phyloP scores from a whole-genome alignment of 2,797 vertebrate species.

The Lycodopsis pacificus region DNA sequence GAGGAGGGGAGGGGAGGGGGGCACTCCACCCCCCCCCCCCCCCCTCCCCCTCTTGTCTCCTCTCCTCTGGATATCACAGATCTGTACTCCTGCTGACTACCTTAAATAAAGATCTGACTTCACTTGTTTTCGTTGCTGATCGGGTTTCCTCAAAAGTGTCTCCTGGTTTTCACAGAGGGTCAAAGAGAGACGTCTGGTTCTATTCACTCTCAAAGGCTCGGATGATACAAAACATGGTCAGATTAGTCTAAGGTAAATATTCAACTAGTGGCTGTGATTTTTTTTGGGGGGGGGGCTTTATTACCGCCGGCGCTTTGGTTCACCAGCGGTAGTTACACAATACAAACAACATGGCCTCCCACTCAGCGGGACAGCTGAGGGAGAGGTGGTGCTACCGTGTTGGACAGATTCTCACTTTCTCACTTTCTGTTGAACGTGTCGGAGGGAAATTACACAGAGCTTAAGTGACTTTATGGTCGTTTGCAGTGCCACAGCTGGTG shows the following conservation, averaged over 20 bases:
- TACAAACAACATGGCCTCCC: conserved; percentile 74
- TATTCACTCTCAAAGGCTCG: conserved; percentile 55
- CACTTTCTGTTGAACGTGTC: conserved; percentile 61
- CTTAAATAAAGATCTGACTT: conserved; percentile 88
- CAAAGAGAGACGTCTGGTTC: conserved; percentile 46
- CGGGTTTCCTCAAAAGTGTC: conserved; percentile 83
- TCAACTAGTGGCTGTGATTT: conserved; percentile 68
- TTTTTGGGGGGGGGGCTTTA: conserved; percentile 49
- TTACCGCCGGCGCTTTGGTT: conserved; percentile 61
- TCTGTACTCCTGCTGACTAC: conserved; percentile 79
- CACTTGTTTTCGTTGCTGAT: conserved; percentile 84
- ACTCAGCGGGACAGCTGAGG: conserved; percentile 59
- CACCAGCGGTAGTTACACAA: conserved; percentile 66
- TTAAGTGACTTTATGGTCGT: conserved; percentile 50
- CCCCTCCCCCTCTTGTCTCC: conserved; percentile 59
- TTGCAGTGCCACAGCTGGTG: conserved; percentile 58
- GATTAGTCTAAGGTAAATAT: conserved; percentile 80
- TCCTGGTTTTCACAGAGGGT: conserved; percentile 80
- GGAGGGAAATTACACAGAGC: conserved; percentile 63
- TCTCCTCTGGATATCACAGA: conserved; percentile 84
- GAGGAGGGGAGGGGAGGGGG: not conserved
- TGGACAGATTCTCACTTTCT: conserved; percentile 72
- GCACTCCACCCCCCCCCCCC: conserved; percentile 13
- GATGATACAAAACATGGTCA: conserved; percentile 77
- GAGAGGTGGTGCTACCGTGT: conserved; percentile 67